phyloP scores from a whole-genome alignment of 2,888 invertebrate genomes.

The Ochropleura plecta region DNA sequence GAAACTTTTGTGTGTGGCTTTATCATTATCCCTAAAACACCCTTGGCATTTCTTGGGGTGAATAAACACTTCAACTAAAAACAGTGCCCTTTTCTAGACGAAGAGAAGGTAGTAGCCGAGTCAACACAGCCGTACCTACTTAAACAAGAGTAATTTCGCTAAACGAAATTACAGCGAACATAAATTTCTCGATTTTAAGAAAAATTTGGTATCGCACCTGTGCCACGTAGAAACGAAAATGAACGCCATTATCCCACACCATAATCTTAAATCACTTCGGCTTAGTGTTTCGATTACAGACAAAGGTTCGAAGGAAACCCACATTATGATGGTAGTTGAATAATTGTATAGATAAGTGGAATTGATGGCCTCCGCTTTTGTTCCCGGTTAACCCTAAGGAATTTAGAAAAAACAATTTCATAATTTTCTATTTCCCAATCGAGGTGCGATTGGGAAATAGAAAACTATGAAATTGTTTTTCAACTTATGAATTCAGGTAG shows the following conservation, averaged over 20 bases:
- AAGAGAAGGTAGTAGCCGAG: conserved; percentile 35
- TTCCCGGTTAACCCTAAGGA: conserved; percentile 60
- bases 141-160: conserved; percentile 72
- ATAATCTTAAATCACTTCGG: conserved; percentile 90
- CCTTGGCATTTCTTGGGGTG: conserved; percentile 46
- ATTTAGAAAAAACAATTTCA: too few relatives aligned
- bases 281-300: conserved; percentile 90
- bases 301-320: conserved; percentile 88
- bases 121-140: conserved; percentile 51
- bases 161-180: conserved; percentile 75
- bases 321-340: conserved; percentile 89
- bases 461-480: conserved; percentile 17
- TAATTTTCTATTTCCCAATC: too few relatives aligned
- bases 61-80: conserved; percentile 58
- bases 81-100: conserved; percentile 58
- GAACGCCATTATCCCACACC: conserved; percentile 88
- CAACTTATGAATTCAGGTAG: conserved; percentile 9
- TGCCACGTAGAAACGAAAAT: conserved; percentile 84
- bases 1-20: conserved; percentile 65
- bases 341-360: conserved; percentile 89
- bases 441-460: conserved; percentile 10
- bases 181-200: conserved; percentile 84
- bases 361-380: conserved; percentile 81
- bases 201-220: conserved; percentile 86
- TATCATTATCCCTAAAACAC: conserved; percentile 59